A percentile compares a stretch with the other conserved stretches of the same genome.
Conservation (phyloP, 2,113 vertebrate species). For the Amblyornis subalaris region DNA sequence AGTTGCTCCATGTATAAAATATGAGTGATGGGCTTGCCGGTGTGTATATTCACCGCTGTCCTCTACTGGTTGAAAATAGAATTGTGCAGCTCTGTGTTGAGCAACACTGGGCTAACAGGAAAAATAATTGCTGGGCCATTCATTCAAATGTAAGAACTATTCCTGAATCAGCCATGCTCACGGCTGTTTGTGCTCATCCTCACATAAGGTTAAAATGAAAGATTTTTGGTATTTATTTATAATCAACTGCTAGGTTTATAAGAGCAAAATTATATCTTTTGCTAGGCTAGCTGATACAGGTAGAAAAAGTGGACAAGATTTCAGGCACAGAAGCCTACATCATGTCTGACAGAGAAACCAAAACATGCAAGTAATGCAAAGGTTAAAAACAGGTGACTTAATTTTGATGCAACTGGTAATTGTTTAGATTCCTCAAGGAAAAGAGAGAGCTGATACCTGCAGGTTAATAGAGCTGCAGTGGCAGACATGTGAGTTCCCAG, state of each 20-base stretch:
- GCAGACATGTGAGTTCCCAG: background rate
- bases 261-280: background rate
- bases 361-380: background rate
- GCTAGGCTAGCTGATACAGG: background rate
- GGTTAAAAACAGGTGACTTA: background rate
- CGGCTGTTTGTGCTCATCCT: background rate
- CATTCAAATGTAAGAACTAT: background rate
- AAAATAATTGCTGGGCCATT: background rate
- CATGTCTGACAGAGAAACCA: rapidly evolving
- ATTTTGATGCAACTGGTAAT: background rate
- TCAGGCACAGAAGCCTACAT: background rate
- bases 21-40: background rate
- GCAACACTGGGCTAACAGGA: background rate
- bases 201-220: background rate
- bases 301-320: background rate
- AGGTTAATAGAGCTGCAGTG: background rate
- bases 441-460: background rate
- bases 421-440: background rate
- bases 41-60: background rate
- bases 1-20: background rate
- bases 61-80: conserved; percentile 7
- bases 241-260: background rate
- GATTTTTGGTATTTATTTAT: background rate
- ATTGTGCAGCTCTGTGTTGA: background rate
- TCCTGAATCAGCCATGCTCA: background rate